These are phyloP conservation scores for Epirrhoe alternata DNA, from an alignment of 2,888 invertebrate genomes.

Conservation along the genomic window DNA sequence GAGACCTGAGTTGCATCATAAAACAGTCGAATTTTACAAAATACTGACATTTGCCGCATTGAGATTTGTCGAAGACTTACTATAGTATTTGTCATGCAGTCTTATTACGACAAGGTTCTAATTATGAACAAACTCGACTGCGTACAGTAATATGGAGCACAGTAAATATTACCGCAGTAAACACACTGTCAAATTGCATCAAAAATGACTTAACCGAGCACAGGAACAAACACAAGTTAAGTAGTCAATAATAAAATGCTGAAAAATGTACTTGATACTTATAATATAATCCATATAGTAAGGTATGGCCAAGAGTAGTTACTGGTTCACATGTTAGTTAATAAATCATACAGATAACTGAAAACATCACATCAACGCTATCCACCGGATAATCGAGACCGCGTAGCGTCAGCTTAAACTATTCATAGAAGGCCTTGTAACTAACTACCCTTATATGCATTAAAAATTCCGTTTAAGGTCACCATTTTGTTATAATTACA, in stretches of 20 bases:
- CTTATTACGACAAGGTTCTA: slow-evolving; percentile 28
- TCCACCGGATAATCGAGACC: slow-evolving; percentile 60
- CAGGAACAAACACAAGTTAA: slow-evolving; percentile 51
- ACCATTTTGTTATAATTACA: slow-evolving; percentile 79
- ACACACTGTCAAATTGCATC: slow-evolving; percentile 37
- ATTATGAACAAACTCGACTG: slow-evolving; percentile 18
- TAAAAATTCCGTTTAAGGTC: slow-evolving; percentile 82
- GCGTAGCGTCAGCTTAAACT: slow-evolving; percentile 71
- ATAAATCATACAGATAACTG: slow-evolving; percentile 57
- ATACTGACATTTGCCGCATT: slow-evolving; percentile 17
- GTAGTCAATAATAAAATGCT: slow-evolving; percentile 56
- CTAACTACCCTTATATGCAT: slow-evolving; percentile 82
- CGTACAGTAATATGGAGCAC: neutral
- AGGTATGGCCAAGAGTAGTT: slow-evolving; percentile 64
- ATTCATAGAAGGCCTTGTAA: slow-evolving; percentile 79
- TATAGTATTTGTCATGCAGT: slow-evolving; percentile 32
- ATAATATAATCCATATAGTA: slow-evolving; percentile 57
- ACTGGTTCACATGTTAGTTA: slow-evolving; percentile 55
- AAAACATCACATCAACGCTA: slow-evolving; percentile 69
- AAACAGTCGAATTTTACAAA: slow-evolving; percentile 19
- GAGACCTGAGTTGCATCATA: neutral
- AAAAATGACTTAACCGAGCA: slow-evolving; percentile 53
- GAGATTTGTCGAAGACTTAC: slow-evolving; percentile 25
- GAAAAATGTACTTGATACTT: slow-evolving; percentile 63
- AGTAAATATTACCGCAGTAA: slow-evolving; percentile 9